Evolutionary conservation across 2,797 vertebrate species (phyloP).

Genomic region (Lagodon rhomboides): DNA sequence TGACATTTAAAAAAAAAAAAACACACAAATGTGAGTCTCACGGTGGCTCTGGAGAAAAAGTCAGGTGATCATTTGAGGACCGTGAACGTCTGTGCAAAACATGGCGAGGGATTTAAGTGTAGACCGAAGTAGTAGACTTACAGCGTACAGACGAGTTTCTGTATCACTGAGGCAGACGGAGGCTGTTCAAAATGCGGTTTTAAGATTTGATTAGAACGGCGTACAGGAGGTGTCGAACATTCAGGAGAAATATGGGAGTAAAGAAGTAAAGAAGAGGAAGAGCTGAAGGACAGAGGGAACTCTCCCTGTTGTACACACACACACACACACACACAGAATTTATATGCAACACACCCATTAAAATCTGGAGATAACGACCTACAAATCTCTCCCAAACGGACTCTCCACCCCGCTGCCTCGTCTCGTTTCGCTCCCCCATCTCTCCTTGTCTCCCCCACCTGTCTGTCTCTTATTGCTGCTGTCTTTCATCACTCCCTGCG

Average conservation of each 20-base stretch:
- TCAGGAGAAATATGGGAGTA: neutral
- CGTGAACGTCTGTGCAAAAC: neutral
- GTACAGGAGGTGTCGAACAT: neutral
- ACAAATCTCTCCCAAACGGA: conserved; percentile 67
- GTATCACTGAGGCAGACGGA: neutral
- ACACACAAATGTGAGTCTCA: neutral
- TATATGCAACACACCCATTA: conserved; percentile 56
- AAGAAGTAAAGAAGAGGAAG: neutral
- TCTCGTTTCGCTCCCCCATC: conserved; percentile 48
- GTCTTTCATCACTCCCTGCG: conserved; percentile 79
- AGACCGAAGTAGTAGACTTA: neutral
- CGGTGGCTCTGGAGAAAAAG: neutral
- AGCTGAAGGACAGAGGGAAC: conserved; percentile 6
- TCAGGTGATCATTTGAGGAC: neutral
- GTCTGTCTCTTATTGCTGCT: conserved; percentile 74
- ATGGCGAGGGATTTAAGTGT: neutral
- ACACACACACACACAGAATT: conserved; percentile 26
- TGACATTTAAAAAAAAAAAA: neutral
- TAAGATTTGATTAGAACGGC: conserved; percentile 2
- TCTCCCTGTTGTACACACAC: conserved; percentile 10
- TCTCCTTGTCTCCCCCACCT: conserved; percentile 61
- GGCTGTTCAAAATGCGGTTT: neutral
- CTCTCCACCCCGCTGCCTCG: conserved; percentile 63
- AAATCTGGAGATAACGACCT: conserved; percentile 64
- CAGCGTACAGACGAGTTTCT: neutral